Conservation (phyloP, 2,113 vertebrate genomes). For the Platanista minor region DNA sequence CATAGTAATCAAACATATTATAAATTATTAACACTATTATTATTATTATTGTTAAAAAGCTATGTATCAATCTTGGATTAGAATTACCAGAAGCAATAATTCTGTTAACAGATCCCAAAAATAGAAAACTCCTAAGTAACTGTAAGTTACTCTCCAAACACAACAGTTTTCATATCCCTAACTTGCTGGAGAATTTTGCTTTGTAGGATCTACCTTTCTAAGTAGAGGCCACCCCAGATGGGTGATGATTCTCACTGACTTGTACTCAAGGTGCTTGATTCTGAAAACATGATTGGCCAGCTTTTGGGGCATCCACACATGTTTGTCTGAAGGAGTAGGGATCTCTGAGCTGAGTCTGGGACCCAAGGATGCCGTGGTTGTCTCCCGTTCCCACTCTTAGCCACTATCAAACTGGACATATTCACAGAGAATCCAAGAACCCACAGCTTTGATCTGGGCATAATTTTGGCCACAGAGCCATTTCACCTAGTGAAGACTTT, state of each 20-base stretch:
- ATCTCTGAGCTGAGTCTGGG: neutral
- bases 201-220: neutral
- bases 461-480: neutral
- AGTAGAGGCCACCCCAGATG: neutral
- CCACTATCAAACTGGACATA: neutral
- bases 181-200: constrained; percentile 24
- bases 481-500: neutral
- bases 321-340: neutral
- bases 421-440: neutral
- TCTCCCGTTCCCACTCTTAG: neutral
- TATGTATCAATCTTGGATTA: neutral
- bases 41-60: neutral
- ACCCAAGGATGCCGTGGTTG: neutral
- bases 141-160: neutral
- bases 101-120: neutral
- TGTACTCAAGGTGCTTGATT: neutral
- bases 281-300: neutral
- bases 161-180: neutral
- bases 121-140: neutral
- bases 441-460: neutral
- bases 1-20: neutral
- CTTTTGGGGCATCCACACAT: neutral
- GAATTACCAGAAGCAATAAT: neutral
- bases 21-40: neutral
- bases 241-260: neutral